These are phyloP conservation scores for Papilio polyxenes DNA, from an alignment of 1,140 invertebrate genomes.

Conservation along the genomic window DNA sequence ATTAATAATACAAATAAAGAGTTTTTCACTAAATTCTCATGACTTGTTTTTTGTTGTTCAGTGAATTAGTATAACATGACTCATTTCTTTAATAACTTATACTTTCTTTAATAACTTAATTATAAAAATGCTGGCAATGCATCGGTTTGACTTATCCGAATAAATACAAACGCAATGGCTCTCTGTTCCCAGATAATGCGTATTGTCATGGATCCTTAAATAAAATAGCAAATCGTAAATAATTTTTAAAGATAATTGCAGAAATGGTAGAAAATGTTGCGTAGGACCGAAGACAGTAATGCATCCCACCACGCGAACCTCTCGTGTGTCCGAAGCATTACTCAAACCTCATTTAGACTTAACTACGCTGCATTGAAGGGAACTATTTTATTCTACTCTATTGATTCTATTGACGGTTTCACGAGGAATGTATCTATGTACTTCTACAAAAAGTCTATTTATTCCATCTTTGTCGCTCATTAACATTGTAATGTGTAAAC, in stretches of 20 bases:
- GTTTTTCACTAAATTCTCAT: background rate
- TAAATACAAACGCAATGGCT: background rate
- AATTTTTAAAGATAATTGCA: constrained; percentile 53
- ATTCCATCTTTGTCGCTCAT: constrained; percentile 61
- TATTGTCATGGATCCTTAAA: constrained; percentile 11
- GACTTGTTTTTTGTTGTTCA: background rate
- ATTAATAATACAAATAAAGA: no score
- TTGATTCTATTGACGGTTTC: constrained; percentile 72
- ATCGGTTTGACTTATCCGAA: background rate
- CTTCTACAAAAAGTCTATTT: constrained; percentile 59
- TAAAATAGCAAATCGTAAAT: constrained; percentile 40
- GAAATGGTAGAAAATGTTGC: constrained; percentile 46
- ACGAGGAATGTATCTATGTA: constrained; percentile 59
- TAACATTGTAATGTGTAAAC: constrained; percentile 50
- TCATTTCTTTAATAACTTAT: no score
- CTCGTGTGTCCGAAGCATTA: constrained; percentile 72
- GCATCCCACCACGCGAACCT: constrained; percentile 66
- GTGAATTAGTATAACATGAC: no score
- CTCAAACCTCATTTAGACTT: constrained; percentile 78
- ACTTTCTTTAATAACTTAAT: background rate
- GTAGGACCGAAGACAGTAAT: constrained; percentile 59
- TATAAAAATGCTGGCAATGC: background rate
- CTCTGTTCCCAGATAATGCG: background rate
- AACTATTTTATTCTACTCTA: constrained; percentile 76
- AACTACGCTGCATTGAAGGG: constrained; percentile 75